Evolutionary conservation across 2,113 vertebrate species (phyloP).

Genomic region (Dasyprocta punctata): DNA sequence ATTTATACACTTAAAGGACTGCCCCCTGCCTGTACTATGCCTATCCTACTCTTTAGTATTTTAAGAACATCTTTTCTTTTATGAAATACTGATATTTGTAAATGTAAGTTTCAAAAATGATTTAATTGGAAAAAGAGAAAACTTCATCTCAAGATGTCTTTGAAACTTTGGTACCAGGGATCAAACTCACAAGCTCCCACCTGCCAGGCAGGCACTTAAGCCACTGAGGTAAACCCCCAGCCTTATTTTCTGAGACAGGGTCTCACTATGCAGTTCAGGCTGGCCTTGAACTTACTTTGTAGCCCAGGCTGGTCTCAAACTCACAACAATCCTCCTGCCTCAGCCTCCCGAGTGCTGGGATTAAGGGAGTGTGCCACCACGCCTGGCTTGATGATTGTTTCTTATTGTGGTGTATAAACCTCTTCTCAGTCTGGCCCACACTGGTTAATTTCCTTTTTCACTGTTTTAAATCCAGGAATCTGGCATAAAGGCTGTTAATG

Average conservation of each 20-base stretch:
- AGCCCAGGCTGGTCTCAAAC: no score
- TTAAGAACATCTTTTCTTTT: neutral
- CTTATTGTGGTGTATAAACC: neutral
- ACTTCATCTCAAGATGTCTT: conserved; percentile 41
- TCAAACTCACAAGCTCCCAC: no score
- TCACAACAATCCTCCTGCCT: no score
- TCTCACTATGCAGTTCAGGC: no score
- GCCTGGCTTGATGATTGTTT: conserved; percentile 42
- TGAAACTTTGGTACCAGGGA: no score
- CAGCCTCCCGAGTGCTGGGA: no score
- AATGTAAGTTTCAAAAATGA: conserved; percentile 25
- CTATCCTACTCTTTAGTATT: neutral
- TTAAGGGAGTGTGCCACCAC: no score
- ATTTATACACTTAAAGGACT: neutral
- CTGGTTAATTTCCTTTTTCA: conserved; percentile 9
- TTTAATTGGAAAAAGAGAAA: conserved; percentile 21
- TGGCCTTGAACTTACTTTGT: no score
- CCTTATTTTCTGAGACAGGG: no score
- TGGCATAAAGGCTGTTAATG: neutral
- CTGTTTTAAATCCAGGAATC: conserved; percentile 26
- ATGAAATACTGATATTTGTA: conserved; percentile 26
- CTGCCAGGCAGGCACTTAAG: no score
- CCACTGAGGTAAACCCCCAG: no score
- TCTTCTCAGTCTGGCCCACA: neutral
- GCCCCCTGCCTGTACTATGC: neutral